Evolutionary conservation across 2,797 vertebrate genomes (phyloP).

Genomic region (Channa striata): DNA sequence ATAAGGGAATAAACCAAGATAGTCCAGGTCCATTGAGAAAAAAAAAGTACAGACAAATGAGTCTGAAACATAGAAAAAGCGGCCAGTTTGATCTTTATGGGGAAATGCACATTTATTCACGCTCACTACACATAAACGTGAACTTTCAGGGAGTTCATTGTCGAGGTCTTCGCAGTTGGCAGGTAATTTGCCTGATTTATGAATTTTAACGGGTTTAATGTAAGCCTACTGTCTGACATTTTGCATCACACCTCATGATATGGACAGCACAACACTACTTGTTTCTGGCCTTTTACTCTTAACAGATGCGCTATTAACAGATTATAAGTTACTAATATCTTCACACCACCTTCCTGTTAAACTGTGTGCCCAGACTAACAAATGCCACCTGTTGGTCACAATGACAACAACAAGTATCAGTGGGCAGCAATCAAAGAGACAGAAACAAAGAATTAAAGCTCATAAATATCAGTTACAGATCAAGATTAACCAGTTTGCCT

Average conservation of each 20-base stretch:
- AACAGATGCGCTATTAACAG: neutral
- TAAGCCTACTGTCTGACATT: neutral
- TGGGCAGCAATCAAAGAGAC: no score
- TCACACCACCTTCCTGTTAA: no score
- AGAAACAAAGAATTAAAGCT: no score
- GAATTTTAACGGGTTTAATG: neutral
- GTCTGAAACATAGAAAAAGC: neutral
- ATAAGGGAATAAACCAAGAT: neutral
- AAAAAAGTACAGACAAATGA: neutral
- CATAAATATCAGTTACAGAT: no score
- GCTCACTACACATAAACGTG: neutral
- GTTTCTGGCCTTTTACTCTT: neutral
- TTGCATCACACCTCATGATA: neutral
- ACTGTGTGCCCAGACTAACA: neutral
- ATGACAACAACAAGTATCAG: neutral
- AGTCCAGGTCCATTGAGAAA: neutral
- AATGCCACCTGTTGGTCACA: slow-evolving; percentile 67
- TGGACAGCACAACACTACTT: no score
- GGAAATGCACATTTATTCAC: no score
- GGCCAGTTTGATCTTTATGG: no score
- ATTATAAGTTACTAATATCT: neutral
- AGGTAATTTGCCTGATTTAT: no score
- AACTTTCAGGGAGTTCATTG: neutral
- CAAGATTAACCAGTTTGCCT: neutral
- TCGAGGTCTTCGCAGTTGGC: no score